Evolutionary conservation across 2,113 vertebrate genomes (phyloP), one percentile per base, ranked within the genome.

Genomic region (Thunnus maccoyii): DNA sequence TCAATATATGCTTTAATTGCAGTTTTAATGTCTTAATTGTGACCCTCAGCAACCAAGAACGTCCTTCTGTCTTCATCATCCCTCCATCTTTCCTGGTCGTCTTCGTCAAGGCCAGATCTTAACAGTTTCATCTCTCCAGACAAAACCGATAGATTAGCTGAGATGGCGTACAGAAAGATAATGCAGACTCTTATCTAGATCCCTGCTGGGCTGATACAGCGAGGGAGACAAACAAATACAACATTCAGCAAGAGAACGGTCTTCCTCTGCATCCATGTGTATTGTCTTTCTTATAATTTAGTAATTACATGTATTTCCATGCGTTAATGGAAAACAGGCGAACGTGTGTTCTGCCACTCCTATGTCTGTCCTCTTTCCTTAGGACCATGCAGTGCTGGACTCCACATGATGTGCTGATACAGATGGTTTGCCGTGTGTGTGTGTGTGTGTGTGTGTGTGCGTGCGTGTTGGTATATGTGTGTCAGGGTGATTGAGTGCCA

Each of bases 71-170:
- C 54, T 55, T 20, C 50, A 44, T 50, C 27, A 1, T 54, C 32
- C 30, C 36, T 50, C 41, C 50, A 11, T 56, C 54, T 22, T 16
- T 47, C 13, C 22, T 11, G 11, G 44, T 70, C 18, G 10, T 76
- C 41, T 25, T 18, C 36, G 70, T 60, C 57, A 12, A 62, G 41
- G 69, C 70, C 78, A 79, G 66, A 80, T 70, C 63, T 82, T 65
- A 79, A 65, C 72, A 2, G 57, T 58, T 57, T 64, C 32, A 10
- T 47, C n/a, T 15, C 62, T 76, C n/a, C 71, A 79, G 77, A 88
- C 78, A 80, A 60, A 82, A 67, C 56, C 71, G 63, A 83, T 66
- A 84, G 78, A 88, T 88, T 55, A 83, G 10, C 61, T 17, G 57
- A 78, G 80, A 81, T 60, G 66, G 69, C 8, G 9, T 71, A 64